Evolutionary conservation across 2,888 invertebrate species (phyloP).

Genomic region (Agrotis clavis): DNA sequence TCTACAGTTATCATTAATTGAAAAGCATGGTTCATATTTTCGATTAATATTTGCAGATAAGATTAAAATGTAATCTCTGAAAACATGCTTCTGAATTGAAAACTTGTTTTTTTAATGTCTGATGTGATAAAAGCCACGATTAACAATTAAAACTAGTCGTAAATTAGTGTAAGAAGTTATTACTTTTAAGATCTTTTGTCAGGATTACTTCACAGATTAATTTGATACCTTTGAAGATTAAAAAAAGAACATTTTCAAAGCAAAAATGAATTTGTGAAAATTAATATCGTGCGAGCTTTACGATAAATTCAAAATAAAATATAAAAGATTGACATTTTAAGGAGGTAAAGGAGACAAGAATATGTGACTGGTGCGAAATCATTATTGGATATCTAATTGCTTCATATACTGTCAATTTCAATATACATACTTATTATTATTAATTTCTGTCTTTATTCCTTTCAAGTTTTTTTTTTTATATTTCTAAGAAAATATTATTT

Average conservation of each 20-base stretch:
- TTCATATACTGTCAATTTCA: background rate
- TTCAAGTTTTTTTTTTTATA: background rate
- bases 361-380: slow-evolving; percentile 3
- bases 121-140: background rate
- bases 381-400: background rate
- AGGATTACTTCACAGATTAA: background rate
- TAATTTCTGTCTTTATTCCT: background rate
- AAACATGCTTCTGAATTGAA: background rate
- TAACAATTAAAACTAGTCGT: background rate
- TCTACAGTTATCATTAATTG: background rate
- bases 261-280: slow-evolving; percentile 7
- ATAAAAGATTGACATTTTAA: background rate
- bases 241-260: background rate
- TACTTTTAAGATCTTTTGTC: background rate
- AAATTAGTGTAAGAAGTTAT: background rate
- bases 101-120: background rate
- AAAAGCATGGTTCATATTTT: background rate
- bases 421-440: background rate
- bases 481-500: background rate
- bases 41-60: slow-evolving; percentile 11
- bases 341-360: background rate
- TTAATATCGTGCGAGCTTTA: background rate
- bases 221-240: background rate
- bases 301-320: slow-evolving; percentile 17
- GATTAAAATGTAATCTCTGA: background rate